Evolutionary conservation across 2,113 vertebrate genomes (phyloP), one percentile per base, ranked within the genome.

Genomic region (Apodemus sylvaticus): DNA sequence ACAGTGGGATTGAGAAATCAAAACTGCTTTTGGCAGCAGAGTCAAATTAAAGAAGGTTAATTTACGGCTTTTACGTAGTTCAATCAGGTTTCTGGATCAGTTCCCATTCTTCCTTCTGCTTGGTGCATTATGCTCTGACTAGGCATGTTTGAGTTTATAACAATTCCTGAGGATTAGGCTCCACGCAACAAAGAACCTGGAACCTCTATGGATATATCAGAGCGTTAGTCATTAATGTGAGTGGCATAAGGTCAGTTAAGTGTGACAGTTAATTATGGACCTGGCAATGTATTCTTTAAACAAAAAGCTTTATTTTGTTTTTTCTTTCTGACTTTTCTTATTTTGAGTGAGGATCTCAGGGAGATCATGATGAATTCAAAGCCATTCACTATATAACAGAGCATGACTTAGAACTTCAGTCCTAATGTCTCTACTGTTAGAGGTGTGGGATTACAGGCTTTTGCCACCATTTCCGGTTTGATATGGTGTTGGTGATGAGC

Each of bases 61-160:
- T 96, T 91, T 88, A 83, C 97, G 97, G 97, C 94, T 95, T 87
- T 97, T 96, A 93, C 74, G 97, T 98, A 95, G 94, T 97, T 98
- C 97, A 94, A 97, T 95, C 95, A 98, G 95, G 97, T 97, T 97
- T 96, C 93, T 96, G 82, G 93, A 86, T 97, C 94, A 91, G 91
- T 88, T 85, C 74, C 95, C 73, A 51, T 36, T 17, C 82, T 77
- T 64, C 36, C 53, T 76, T 81, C 90, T 79, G n/a, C 2, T 13
- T 85, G 70, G 91, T 78, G 64, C 90, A 36, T 3, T 17, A 77
- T 74, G 20, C 74, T 88, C 93, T 97, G 95, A 95, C 3, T 26
- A 62, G 78, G 19, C 26, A 71, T 81, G 90, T 90, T 95, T 96
- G 91, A 96, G 93, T 98, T 96, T 97, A 90, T 34, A 94, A 96